A percentile compares a stretch with the other conserved stretches of the same genome.
Evolutionary conservation across 2,888 invertebrate species (phyloP).

Genomic region (Luperina testacea): DNA sequence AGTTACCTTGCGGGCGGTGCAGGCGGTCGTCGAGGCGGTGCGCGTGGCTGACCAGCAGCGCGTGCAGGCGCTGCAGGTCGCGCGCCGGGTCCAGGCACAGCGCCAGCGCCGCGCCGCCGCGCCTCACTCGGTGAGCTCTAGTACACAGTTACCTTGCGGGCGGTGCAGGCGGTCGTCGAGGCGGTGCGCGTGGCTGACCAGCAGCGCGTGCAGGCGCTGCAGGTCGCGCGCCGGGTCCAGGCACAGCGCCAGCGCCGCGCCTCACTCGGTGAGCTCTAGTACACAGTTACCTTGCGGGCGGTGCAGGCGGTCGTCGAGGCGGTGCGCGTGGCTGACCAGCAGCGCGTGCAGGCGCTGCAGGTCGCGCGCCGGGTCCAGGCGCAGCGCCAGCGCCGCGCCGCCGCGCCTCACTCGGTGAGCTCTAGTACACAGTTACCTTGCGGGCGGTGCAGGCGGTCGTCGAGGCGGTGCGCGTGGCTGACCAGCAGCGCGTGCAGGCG

Average conservation of each 20-base stretch:
- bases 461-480: constrained; percentile 92
- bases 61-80: constrained; percentile 96
- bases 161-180: constrained; percentile 91
- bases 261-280: not conserved
- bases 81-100: constrained; percentile 96
- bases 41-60: constrained; percentile 94
- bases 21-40: constrained; percentile 92
- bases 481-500: constrained; percentile 96
- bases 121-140: not conserved
- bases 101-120: constrained; percentile 88
- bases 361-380: constrained; percentile 96
- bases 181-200: constrained; percentile 93
- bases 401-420: not conserved
- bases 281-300: constrained; percentile 72
- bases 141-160: constrained; percentile 68
- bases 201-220: constrained; percentile 96
- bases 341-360: constrained; percentile 96
- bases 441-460: constrained; percentile 89
- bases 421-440: constrained; percentile 64
- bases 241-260: constrained; percentile 92
- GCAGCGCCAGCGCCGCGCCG: constrained; percentile 91
- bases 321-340: constrained; percentile 93
- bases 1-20: constrained; percentile 74
- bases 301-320: constrained; percentile 91
- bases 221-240: constrained; percentile 96